Evolutionary conservation across 1,140 invertebrate species (phyloP).

Genomic region (Anthonomus grandis): DNA sequence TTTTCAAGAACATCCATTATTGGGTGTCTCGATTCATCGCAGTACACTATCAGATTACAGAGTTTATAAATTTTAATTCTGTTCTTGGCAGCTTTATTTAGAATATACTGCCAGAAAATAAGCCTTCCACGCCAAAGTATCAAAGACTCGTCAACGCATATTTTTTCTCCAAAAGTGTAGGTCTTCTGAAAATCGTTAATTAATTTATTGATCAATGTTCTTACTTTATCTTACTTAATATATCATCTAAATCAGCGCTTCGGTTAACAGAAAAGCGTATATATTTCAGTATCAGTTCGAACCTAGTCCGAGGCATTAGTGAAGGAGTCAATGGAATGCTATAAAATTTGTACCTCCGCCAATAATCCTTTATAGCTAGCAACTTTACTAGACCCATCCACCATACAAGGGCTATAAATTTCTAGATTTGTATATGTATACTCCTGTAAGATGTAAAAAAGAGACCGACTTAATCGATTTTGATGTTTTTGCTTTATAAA

Average conservation of each 20-base stretch:
- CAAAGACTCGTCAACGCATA: neutral
- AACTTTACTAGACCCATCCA: conserved; percentile 3
- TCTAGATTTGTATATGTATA: no score
- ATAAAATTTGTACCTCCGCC: neutral
- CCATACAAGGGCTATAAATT: neutral
- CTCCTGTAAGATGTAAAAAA: no score
- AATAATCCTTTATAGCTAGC: conserved; percentile 1
- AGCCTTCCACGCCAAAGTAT: neutral
- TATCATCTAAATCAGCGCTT: neutral
- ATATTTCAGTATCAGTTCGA: conserved; percentile 1
- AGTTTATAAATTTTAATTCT: conserved; percentile 45
- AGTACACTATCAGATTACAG: conserved; percentile 40
- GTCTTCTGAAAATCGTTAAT: neutral
- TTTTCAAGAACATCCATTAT: neutral
- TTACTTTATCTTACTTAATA: conserved; percentile 4
- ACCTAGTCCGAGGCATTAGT: neutral
- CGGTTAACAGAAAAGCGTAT: conserved; percentile 3
- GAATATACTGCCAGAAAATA: no score
- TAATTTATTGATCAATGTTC: neutral
- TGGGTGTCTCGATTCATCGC: conserved; percentile 26
- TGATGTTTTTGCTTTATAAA: no score
- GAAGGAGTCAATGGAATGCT: neutral
- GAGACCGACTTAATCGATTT: no score
- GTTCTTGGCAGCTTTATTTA: conserved; percentile 7
- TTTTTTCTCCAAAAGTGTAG: no score